Evolutionary conservation across 1,140 invertebrate genomes (phyloP).

Genomic region (Cylas formicarius): DNA sequence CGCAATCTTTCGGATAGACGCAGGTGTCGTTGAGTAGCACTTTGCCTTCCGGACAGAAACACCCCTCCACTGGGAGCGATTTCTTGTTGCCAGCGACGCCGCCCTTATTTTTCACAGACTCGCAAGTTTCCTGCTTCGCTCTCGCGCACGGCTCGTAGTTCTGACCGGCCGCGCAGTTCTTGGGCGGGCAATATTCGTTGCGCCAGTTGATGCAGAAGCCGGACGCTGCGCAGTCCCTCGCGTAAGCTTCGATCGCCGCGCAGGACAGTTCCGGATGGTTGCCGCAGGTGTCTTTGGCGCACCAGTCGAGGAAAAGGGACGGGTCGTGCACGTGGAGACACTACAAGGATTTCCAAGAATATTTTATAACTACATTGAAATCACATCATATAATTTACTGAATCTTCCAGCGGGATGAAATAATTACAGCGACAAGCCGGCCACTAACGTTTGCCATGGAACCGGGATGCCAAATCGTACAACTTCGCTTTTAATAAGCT

Average conservation of each 20-base stretch:
- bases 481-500: no score
- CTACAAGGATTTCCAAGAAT: no score
- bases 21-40: slow-evolving; percentile 55
- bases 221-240: slow-evolving; percentile 57
- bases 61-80: slow-evolving; percentile 59
- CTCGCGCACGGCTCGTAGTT: slow-evolving; percentile 59
- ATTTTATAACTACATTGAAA: no score
- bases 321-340: slow-evolving; percentile 69
- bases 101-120: slow-evolving; percentile 41
- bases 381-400: no score
- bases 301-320: slow-evolving; percentile 55
- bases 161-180: slow-evolving; percentile 49
- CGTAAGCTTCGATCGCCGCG: slow-evolving; percentile 60
- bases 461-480: no score
- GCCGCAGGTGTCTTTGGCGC: slow-evolving; percentile 60
- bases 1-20: slow-evolving; percentile 51
- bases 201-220: slow-evolving; percentile 70
- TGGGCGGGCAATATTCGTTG: slow-evolving; percentile 54
- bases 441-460: no score
- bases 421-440: no score
- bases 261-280: slow-evolving; percentile 51
- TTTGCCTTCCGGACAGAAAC: slow-evolving; percentile 69
- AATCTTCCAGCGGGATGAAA: no score
- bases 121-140: slow-evolving; percentile 65
- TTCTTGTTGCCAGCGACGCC: slow-evolving; percentile 42